Conservation (phyloP, 2,888 invertebrate species). For the Lomographa bimaculata region DNA sequence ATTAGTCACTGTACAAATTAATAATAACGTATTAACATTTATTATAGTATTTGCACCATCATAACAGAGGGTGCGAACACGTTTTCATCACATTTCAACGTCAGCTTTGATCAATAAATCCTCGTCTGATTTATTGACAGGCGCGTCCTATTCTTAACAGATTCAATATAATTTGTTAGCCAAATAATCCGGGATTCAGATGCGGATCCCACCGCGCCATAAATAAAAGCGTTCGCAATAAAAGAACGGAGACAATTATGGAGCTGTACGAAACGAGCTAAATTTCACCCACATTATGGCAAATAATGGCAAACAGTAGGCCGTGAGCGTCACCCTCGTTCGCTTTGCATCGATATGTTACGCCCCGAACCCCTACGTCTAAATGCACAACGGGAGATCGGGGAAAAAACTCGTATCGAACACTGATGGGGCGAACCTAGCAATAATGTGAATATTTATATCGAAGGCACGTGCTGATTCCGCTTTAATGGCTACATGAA, state of each 20-base stretch:
- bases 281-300: slow-evolving; percentile 81
- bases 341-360: slow-evolving; percentile 70
- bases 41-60: slow-evolving; percentile 39
- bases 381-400: slow-evolving; percentile 77
- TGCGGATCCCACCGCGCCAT: slow-evolving; percentile 55
- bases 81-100: slow-evolving; percentile 53
- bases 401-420: slow-evolving; percentile 61
- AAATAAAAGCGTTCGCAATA: slow-evolving; percentile 61
- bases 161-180: slow-evolving; percentile 82
- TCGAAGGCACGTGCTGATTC: slow-evolving; percentile 75
- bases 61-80: slow-evolving; percentile 44
- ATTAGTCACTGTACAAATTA: slow-evolving; percentile 25
- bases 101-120: slow-evolving; percentile 74
- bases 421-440: slow-evolving; percentile 56
- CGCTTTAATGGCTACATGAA: slow-evolving; percentile 70
- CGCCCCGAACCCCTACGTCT: slow-evolving; percentile 73
- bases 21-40: slow-evolving; percentile 32
- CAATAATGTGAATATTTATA: slow-evolving; percentile 81
- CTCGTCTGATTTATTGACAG: slow-evolving; percentile 77
- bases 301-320: slow-evolving; percentile 80
- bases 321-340: slow-evolving; percentile 64
- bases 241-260: slow-evolving; percentile 76
- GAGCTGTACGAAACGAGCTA: slow-evolving; percentile 70
- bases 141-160: slow-evolving; percentile 75
- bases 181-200: slow-evolving; percentile 80